These are phyloP conservation scores for Heterotilapia buettikoferi DNA, from an alignment of 2,113 vertebrate species.

Conservation along the genomic window DNA sequence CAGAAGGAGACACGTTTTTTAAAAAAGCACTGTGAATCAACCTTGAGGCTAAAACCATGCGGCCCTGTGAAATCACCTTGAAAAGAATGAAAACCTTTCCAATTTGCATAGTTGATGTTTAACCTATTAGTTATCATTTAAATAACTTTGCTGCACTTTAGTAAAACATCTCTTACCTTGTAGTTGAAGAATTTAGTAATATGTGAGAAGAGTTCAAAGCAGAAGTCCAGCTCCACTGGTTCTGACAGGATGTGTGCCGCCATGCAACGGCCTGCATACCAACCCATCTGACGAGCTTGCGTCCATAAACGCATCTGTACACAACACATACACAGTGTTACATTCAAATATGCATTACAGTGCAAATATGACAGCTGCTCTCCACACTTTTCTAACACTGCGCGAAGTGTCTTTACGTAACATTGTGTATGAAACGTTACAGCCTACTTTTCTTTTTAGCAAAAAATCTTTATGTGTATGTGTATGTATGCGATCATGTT, in stretches of 20 bases:
- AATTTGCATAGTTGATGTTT: conserved; percentile 8
- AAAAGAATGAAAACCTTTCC: neutral
- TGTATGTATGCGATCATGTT: neutral
- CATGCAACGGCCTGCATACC: conserved; percentile 88
- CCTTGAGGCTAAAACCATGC: neutral
- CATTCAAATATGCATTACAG: neutral
- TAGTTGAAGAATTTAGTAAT: conserved; percentile 96
- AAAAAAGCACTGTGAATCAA: neutral
- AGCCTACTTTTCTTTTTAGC: neutral
- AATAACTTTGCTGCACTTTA: neutral
- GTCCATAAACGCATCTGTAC: conserved; percentile 95
- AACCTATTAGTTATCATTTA: neutral
- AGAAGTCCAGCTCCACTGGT: conserved; percentile 86
- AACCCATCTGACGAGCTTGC: conserved; percentile 97
- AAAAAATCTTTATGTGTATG: neutral
- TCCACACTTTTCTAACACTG: neutral
- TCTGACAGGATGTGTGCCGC: conserved; percentile 73
- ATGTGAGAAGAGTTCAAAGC: conserved; percentile 96
- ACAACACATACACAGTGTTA: neutral
- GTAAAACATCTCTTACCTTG: conserved; percentile 74
- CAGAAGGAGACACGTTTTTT: neutral
- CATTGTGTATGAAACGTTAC: neutral
- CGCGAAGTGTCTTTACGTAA: rapidly evolving
- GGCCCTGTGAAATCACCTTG: neutral
- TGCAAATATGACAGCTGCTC: neutral